Base-by-base conservation (phyloP, 2,113 vertebrate genomes). In the Hyaena hyaena region DNA sequence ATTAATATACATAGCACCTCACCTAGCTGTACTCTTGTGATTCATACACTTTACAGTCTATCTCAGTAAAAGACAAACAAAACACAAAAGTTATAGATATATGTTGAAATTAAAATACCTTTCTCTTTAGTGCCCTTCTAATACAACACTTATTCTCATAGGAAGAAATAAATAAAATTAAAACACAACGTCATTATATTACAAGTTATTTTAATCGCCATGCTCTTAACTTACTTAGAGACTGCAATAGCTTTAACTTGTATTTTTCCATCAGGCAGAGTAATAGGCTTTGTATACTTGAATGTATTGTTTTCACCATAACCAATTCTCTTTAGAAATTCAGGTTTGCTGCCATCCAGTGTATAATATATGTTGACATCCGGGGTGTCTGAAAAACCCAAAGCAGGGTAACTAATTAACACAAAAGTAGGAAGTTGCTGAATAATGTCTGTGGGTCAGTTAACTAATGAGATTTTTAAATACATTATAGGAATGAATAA, bases 301-400 rank as follows among this genome's bases (percentile, higher is more conserved):
- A 99, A 97, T 14, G 99, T 99, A 97, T 96, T 99, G 95, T 96
- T 97, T n/a, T 98, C 98, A 81, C 98, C 96, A 80, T 93, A 95
- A 45, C 98, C 97, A 39, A 93, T 88, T 97, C 97, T 99, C 97
- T 98, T 99, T 73, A 90, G 15, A 74, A 98, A 88, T 93, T 99
- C 98, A 33, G 99, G 99, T 94, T 99, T 99, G 77, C 98, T 99
- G 86, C 99, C 99, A 96, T 99, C 99, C 98, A 99, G 90, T 1
- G 99, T 99, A 97, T 99, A 99, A 98, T 99, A 99, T 98, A 99
- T 98, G 35, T 86, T 98, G 66, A 99, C 99, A 69, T 98, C 99
- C 3, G 98, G 98, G 48, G 99, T 99, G 91, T 99, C 99, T 99
- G 98, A 97, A 98, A 97, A 98, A 88, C 96, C 31, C 96, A 23